phyloP scores from a whole-genome alignment of 1,140 invertebrate species.

The Scaptomyza pallida region DNA sequence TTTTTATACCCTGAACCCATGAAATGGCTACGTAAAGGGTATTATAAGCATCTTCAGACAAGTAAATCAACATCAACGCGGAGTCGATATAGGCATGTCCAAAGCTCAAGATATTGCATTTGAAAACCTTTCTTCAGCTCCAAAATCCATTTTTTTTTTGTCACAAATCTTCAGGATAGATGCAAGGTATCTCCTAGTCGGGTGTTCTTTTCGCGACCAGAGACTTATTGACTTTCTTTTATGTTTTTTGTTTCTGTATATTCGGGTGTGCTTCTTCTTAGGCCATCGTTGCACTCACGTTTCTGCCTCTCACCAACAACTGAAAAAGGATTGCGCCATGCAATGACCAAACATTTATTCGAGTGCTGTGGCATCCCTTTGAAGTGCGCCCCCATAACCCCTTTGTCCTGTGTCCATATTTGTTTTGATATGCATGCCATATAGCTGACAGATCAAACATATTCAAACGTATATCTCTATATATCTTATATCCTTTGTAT shows the following conservation, averaged over 20 bases:
- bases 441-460: slow-evolving; percentile 1
- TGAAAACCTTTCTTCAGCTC: too few relatives aligned
- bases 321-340: slow-evolving; percentile 68
- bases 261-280: not conserved
- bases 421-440: slow-evolving; percentile 61
- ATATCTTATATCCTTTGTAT: slow-evolving; percentile 28
- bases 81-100: too few relatives aligned
- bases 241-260: not conserved
- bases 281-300: not conserved
- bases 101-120: too few relatives aligned
- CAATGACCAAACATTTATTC: slow-evolving; percentile 62
- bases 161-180: too few relatives aligned
- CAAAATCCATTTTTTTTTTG: too few relatives aligned
- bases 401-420: slow-evolving; percentile 48
- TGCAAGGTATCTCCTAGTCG: too few relatives aligned
- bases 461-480: slow-evolving; percentile 24
- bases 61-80: too few relatives aligned
- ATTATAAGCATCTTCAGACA: too few relatives aligned
- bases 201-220: too few relatives aligned
- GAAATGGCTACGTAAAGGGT: too few relatives aligned
- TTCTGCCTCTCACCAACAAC: not conserved
- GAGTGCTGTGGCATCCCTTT: slow-evolving; percentile 16
- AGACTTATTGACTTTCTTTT: too few relatives aligned
- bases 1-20: too few relatives aligned
- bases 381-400: slow-evolving; percentile 23